Percentiles rank a stretch among this genome's conserved stretches.
Conservation (phyloP, 2,888 invertebrate genomes). For the Dicyrtoma fusca region DNA sequence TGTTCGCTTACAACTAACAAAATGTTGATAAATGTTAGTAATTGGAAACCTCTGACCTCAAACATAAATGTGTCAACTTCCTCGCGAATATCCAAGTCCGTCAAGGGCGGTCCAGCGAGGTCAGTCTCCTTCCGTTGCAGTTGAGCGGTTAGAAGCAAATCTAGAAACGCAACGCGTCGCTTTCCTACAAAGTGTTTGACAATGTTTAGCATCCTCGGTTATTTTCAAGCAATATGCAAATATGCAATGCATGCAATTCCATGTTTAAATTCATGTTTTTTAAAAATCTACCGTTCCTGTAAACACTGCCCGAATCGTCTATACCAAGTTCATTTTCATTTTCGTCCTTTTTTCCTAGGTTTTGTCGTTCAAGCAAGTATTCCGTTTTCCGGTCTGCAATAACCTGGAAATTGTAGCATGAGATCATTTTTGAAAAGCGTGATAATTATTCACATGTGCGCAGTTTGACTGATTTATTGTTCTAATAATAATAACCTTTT, state of each 20-base stretch:
- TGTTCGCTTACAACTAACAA: not conserved
- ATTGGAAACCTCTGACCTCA: slow-evolving; percentile 67
- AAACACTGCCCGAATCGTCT: too few relatives aligned
- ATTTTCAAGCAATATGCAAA: too few relatives aligned
- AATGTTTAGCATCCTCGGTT: too few relatives aligned
- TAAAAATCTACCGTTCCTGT: too few relatives aligned
- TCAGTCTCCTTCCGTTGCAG: slow-evolving; percentile 58
- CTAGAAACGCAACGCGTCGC: slow-evolving; percentile 62
- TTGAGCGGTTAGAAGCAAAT: slow-evolving; percentile 64
- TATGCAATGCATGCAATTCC: too few relatives aligned
- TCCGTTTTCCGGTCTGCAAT: not conserved
- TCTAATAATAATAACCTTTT: slow-evolving; percentile 60
- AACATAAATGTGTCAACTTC: slow-evolving; percentile 71
- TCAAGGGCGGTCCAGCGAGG: too few relatives aligned
- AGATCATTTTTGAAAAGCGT: not conserved
- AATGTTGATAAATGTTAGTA: too few relatives aligned
- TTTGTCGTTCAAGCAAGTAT: not conserved
- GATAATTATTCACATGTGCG: too few relatives aligned
- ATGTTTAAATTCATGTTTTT: not conserved
- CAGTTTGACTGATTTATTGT: not conserved
- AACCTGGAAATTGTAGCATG: not conserved
- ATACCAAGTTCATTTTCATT: too few relatives aligned
- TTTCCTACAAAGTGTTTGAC: slow-evolving; percentile 51
- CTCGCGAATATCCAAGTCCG: slow-evolving; percentile 79
- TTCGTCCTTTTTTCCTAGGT: not conserved